Conservation (phyloP, 2,888 invertebrate genomes). For the Apomyelois bistriatella region DNA sequence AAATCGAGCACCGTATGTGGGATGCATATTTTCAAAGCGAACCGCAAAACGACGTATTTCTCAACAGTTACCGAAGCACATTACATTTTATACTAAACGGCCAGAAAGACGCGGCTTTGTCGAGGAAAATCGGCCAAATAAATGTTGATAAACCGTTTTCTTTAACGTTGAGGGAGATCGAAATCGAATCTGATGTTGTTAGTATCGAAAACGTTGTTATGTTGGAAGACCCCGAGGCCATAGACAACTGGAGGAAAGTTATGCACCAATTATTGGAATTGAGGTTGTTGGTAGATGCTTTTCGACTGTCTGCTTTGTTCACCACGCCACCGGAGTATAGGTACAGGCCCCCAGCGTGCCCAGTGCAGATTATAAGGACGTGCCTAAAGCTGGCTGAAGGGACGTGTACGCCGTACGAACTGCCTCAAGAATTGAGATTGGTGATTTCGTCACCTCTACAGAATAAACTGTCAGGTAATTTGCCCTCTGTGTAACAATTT, state of each 20-base stretch:
- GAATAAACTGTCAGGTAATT: constrained; percentile 59
- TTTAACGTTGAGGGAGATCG: constrained; percentile 60
- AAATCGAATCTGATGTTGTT: constrained; percentile 65
- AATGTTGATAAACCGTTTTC: constrained; percentile 58
- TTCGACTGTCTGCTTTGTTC: constrained; percentile 79
- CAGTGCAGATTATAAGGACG: constrained; percentile 80
- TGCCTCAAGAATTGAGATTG: constrained; percentile 82
- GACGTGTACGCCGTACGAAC: constrained; percentile 79
- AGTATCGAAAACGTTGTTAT: constrained; percentile 59
- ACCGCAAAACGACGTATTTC: constrained; percentile 40
- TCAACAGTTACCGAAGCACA: constrained; percentile 57
- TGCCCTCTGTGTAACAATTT: neutral
- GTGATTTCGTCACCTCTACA: constrained; percentile 70
- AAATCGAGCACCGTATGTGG: constrained; percentile 74
- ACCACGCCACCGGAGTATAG: constrained; percentile 62
- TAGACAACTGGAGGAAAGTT: constrained; percentile 66
- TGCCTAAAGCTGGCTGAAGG: constrained; percentile 84
- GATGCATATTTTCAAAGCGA: constrained; percentile 58
- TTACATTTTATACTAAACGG: constrained; percentile 57
- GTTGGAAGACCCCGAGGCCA: constrained; percentile 58
- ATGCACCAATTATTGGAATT: constrained; percentile 78
- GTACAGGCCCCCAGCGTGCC: constrained; percentile 57
- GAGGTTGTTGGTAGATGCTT: constrained; percentile 80
- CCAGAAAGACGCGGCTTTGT: constrained; percentile 53
- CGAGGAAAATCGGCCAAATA: constrained; percentile 45